These are phyloP conservation scores for Oceanodroma tethys DNA, from an alignment of 2,113 vertebrate species.

Conservation along the genomic window DNA sequence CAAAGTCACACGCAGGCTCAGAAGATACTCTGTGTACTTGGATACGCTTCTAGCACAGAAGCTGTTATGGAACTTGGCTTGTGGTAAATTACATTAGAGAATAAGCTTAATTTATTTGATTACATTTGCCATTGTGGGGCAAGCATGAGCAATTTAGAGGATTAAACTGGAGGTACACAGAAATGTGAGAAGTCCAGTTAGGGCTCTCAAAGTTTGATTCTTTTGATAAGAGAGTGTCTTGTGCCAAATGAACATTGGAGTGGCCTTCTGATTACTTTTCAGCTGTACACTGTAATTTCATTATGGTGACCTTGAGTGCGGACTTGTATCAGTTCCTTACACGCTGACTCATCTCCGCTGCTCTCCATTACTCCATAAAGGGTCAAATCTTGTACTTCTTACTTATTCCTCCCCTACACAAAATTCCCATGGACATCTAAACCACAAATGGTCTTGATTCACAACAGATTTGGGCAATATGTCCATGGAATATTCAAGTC, in stretches of 20 bases:
- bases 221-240: neutral
- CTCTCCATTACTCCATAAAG: neutral
- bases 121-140: neutral
- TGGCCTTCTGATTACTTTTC: neutral
- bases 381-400: neutral
- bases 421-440: neutral
- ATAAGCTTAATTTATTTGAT: conserved; percentile 20
- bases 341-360: neutral
- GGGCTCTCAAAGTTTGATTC: neutral
- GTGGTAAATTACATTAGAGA: neutral
- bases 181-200: conserved; percentile 19
- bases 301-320: neutral
- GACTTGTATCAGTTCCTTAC: neutral
- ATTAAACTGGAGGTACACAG: conserved; percentile 18
- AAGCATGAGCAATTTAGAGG: conserved; percentile 9
- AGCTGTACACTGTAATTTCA: neutral
- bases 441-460: neutral
- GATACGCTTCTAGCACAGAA: neutral
- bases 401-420: neutral
- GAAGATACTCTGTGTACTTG: neutral
- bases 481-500: neutral
- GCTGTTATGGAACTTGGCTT: neutral
- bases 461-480: neutral
- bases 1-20: neutral
- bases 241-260: conserved; percentile 21